Percentiles rank a stretch among this genome's conserved stretches.
phyloP scores from a whole-genome alignment of 2,797 vertebrate genomes.

The Epinephelus coioides region DNA sequence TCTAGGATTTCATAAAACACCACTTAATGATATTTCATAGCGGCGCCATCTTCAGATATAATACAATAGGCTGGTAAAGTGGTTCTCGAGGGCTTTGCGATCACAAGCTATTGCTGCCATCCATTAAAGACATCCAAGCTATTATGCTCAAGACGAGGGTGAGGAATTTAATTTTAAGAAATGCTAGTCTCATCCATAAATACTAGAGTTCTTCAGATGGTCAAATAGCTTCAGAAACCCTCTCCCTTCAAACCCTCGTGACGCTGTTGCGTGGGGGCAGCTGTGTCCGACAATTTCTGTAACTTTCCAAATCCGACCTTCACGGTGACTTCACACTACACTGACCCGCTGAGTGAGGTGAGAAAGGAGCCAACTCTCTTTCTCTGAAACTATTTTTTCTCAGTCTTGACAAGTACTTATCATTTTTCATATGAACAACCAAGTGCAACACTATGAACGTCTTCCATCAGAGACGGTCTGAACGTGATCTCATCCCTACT shows the following conservation, averaged over 20 bases:
- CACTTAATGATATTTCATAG: constrained; percentile 1
- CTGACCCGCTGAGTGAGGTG: neutral
- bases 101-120: constrained; percentile 29
- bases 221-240: neutral
- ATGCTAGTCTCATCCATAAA: constrained; percentile 27
- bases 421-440: neutral
- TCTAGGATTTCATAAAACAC: neutral
- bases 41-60: neutral
- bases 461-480: too few species aligned
- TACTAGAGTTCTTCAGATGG: neutral
- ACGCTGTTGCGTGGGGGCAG: neutral
- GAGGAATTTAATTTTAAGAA: constrained; percentile 39
- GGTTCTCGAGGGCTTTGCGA: constrained; percentile 8
- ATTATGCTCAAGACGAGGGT: constrained; percentile 15
- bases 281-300: neutral
- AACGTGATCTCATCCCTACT: too few species aligned
- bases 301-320: neutral
- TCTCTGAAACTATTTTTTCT: neutral
- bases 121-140: neutral
- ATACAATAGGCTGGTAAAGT: constrained; percentile 3
- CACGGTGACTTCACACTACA: constrained; percentile 1
- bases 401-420: neutral
- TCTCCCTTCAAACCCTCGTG: neutral
- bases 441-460: neutral
- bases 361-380: constrained; percentile 2